Base-by-base conservation (phyloP, 2,888 invertebrate species). In the Rhagonycha lutea region DNA sequence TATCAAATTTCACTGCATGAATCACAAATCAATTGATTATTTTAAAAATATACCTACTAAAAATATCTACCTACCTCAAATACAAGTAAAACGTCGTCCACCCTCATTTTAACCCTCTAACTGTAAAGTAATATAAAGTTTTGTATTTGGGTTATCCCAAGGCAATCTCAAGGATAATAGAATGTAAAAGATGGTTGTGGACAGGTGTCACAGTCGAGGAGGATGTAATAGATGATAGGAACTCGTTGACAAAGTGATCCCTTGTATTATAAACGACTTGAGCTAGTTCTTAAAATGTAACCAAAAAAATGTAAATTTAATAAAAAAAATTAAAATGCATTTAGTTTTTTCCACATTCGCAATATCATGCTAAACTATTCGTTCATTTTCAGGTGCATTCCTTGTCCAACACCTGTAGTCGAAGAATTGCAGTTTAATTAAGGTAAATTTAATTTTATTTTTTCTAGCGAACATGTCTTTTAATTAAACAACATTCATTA, bases 141-240 rank as follows among this genome's bases (percentile, higher is more conserved):
- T 70, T 73, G 68, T 47, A 47, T 47, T 47, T 12, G 76, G 76
- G 73, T 73, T 73, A 68, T 72, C 78, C 74, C 73, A 65, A 76
- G 78, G 79, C 77, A 77, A 75, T 72, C 69, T 75, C 72, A 69
- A 68, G 72, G 74, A 74, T 77, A 61, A 73, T 78, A 74, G 74
- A 78, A 77, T 74, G 74, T 70, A 78, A 78, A 77, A 69, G 70
- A 73, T 71, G 72, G 68, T 73, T 76, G 68, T 32, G 72, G 80
- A 80, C 80, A 80, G 80, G 80, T 80, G 80, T 80, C 80, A 80
- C 29, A 14, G 67, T 65, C 61, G 63, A 61, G 68, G 68, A 32
- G 74, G 67, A 72, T 14, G 70, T 70, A 61, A 69, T 72, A 14
- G 60, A 65, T 69, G 65, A 69, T 70, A 60, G 29, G 65, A 72